Evolutionary conservation across 2,797 vertebrate genomes (phyloP).

Genomic region (Alectoris magna): DNA sequence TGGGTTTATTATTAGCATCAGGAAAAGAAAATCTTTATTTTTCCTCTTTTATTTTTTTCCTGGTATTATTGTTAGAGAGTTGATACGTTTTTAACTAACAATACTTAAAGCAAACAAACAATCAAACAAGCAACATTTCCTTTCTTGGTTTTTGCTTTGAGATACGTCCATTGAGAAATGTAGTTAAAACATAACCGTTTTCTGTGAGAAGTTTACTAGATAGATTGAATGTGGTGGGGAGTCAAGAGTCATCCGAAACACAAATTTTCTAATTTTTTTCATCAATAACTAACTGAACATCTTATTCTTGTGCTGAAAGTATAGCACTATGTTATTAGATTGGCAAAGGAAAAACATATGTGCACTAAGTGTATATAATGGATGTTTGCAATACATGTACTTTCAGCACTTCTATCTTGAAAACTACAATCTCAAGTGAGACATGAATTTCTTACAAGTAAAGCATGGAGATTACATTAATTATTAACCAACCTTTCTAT

Average conservation of each 20-base stretch:
- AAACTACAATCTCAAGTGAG: conserved; percentile 18
- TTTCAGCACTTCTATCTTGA: neutral
- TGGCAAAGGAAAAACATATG: neutral
- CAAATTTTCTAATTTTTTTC: neutral
- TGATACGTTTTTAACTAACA: neutral
- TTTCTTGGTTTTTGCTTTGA: neutral
- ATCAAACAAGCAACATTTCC: neutral
- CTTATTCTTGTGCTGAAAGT: neutral
- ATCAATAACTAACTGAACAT: neutral
- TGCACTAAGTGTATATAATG: neutral
- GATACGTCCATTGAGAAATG: neutral
- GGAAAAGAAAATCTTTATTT: neutral
- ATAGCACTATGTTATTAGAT: neutral
- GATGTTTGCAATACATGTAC: conserved; percentile 20
- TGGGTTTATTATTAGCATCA: neutral
- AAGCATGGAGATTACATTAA: neutral
- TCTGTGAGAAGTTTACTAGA: neutral
- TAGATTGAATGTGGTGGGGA: rapidly evolving
- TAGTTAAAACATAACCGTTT: neutral
- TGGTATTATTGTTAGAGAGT: neutral
- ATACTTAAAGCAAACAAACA: neutral
- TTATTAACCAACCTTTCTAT: conserved; percentile 35
- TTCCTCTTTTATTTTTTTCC: neutral
- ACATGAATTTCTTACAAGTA: neutral
- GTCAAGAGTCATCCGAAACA: neutral